These are phyloP conservation scores for Branchinecta lindahli DNA, from an alignment of 1,140 invertebrate species.

Conservation along the genomic window DNA sequence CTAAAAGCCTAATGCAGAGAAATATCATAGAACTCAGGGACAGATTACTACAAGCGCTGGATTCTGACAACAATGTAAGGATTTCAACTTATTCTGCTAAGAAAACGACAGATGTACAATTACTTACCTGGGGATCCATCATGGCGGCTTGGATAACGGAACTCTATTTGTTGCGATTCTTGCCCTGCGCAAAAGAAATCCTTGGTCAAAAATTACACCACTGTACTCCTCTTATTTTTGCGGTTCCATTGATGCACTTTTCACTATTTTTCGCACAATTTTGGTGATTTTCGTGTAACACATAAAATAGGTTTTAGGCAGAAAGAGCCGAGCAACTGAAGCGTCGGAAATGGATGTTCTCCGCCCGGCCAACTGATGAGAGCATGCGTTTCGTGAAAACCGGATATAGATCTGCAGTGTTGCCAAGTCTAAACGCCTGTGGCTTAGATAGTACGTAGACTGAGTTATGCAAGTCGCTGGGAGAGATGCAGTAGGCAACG, in stretches of 20 bases:
- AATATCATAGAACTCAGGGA: slow-evolving; percentile 38
- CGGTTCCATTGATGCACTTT: slow-evolving; percentile 4
- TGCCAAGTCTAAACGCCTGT: slow-evolving; percentile 17
- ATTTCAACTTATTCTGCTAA: slow-evolving; percentile 19
- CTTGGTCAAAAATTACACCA: not conserved
- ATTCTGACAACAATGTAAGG: slow-evolving; percentile 47
- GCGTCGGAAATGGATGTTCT: not conserved
- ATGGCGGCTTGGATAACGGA: too few species aligned
- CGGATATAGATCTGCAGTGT: slow-evolving; percentile 19
- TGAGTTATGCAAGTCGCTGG: too few species aligned
- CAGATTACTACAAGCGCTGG: slow-evolving; percentile 42
- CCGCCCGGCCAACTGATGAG: not conserved
- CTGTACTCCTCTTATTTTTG: slow-evolving; percentile 7
- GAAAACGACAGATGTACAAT: too few species aligned
- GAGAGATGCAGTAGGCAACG: too few species aligned
- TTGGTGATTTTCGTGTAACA: slow-evolving; percentile 10
- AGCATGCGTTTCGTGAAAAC: not conserved
- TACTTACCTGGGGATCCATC: too few species aligned
- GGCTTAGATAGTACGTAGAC: too few species aligned
- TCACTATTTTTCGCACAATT: slow-evolving; percentile 4
- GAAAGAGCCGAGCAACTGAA: not conserved
- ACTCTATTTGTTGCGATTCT: too few species aligned
- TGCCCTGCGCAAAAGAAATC: too few species aligned
- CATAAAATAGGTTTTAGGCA: slow-evolving; percentile 19
- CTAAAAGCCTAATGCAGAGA: not conserved